A percentile compares a stretch with the other conserved stretches of the same genome.
Evolutionary conservation across 2,888 invertebrate genomes (phyloP).

Genomic region (Magallana nippona): DNA sequence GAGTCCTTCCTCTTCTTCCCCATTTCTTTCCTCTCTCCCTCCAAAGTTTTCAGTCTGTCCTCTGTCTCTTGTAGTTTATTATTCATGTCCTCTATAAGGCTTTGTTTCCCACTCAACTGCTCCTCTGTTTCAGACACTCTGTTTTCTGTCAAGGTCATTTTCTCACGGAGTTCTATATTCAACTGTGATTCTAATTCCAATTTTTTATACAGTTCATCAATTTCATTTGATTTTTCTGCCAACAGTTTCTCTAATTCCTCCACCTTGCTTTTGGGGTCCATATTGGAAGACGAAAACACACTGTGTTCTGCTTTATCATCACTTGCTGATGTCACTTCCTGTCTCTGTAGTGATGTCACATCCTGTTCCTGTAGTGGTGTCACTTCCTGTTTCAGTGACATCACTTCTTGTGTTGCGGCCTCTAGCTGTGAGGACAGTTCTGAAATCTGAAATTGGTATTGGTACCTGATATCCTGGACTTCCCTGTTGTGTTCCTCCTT

Average conservation of each 20-base stretch:
- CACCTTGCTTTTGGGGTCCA: background rate
- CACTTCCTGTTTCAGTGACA: slow-evolving; percentile 22
- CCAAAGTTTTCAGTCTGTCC: slow-evolving; percentile 54
- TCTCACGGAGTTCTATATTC: slow-evolving; percentile 54
- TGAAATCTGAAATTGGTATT: slow-evolving; percentile 56
- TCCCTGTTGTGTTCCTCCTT: slow-evolving; percentile 60
- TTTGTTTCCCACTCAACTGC: slow-evolving; percentile 37
- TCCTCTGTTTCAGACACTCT: slow-evolving; percentile 47
- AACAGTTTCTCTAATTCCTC: slow-evolving; percentile 51
- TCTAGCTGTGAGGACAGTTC: slow-evolving; percentile 28
- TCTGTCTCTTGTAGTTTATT: slow-evolving; percentile 57
- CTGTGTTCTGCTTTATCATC: no score
- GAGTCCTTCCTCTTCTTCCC: slow-evolving; percentile 61
- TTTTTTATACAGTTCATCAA: slow-evolving; percentile 61
- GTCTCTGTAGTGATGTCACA: slow-evolving; percentile 46
- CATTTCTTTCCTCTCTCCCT: slow-evolving; percentile 60
- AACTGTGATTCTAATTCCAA: slow-evolving; percentile 59
- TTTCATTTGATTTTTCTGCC: slow-evolving; percentile 56
- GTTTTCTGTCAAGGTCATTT: slow-evolving; percentile 42
- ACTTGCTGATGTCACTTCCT: slow-evolving; percentile 25
- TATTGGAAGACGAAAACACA: no score
- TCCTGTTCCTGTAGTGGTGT: slow-evolving; percentile 34
- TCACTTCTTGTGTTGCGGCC: slow-evolving; percentile 35
- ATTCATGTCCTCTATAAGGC: slow-evolving; percentile 58
- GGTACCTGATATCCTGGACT: slow-evolving; percentile 60